These are phyloP conservation scores for Marasmarcha lunaedactyla DNA, from an alignment of 2,888 invertebrate species.

Conservation along the genomic window DNA sequence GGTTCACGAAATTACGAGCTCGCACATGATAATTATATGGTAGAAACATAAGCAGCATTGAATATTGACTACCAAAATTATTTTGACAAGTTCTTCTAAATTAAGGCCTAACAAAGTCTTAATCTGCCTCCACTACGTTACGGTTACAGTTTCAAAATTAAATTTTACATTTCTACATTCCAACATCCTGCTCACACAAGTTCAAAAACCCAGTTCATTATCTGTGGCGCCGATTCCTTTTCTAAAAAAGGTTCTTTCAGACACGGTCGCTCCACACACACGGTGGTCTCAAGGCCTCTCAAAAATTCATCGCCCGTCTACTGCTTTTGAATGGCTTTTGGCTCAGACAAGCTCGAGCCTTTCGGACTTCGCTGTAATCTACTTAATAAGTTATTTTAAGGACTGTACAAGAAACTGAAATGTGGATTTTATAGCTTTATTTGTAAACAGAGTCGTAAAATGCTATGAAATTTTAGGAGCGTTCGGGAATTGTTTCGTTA, in stretches of 20 bases:
- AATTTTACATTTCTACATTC: too few relatives aligned
- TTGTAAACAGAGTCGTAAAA: not conserved
- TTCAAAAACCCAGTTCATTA: slow-evolving; percentile 31
- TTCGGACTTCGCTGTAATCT: slow-evolving; percentile 34
- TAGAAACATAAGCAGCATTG: too few relatives aligned
- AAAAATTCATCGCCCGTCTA: slow-evolving; percentile 69
- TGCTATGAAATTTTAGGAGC: not conserved
- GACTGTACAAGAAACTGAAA: slow-evolving; percentile 14
- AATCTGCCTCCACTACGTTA: too few relatives aligned
- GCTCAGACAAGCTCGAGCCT: slow-evolving; percentile 23
- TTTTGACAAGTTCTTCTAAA: too few relatives aligned
- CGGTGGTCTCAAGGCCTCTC: slow-evolving; percentile 51
- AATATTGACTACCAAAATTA: too few relatives aligned
- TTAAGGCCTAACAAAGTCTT: too few relatives aligned
- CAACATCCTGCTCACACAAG: too few relatives aligned
- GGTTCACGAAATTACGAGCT: too few relatives aligned
- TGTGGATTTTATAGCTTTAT: not conserved
- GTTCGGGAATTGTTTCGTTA: not conserved
- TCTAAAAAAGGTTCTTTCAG: slow-evolving; percentile 36
- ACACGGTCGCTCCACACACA: slow-evolving; percentile 40
- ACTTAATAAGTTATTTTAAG: slow-evolving; percentile 55
- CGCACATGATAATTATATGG: too few relatives aligned
- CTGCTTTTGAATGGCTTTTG: slow-evolving; percentile 44
- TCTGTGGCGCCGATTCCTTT: slow-evolving; percentile 46
- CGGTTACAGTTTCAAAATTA: not conserved